Conservation (phyloP, 2,797 vertebrate genomes). For the Poecilia picta region DNA sequence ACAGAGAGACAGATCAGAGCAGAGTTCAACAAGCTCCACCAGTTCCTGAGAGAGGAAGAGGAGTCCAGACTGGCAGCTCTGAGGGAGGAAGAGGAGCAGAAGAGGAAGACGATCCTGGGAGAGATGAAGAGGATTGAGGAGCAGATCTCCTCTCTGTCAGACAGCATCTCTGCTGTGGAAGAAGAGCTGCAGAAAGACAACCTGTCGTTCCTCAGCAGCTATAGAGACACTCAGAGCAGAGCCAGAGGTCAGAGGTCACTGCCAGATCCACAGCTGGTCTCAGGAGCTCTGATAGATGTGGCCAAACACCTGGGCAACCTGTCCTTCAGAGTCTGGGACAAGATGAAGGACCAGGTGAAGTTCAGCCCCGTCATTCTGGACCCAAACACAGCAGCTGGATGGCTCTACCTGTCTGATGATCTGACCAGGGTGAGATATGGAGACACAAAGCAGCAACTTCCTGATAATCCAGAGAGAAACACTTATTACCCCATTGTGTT, state of each 20-base stretch:
- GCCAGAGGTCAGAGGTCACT: constrained; percentile 7
- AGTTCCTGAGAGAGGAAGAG: constrained; percentile 74
- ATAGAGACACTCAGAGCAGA: constrained; percentile 11
- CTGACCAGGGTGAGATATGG: not conserved
- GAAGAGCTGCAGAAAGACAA: constrained; percentile 14
- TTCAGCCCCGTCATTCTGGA: constrained; percentile 7
- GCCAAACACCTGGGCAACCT: no score
- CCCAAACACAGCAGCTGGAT: not conserved
- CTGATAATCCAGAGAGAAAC: constrained; percentile 7
- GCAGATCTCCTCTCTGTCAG: constrained; percentile 29
- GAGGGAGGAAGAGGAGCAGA: constrained; percentile 56
- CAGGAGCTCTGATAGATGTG: constrained; percentile 16
- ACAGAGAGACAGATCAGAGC: no score
- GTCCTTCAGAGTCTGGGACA: constrained; percentile 11
- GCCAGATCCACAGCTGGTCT: constrained; percentile 22
- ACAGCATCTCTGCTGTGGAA: constrained; percentile 22
- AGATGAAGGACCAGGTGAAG: constrained; percentile 1
- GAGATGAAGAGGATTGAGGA: constrained; percentile 29
- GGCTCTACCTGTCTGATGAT: constrained; percentile 2
- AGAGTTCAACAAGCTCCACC: no score
- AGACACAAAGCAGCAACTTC: not conserved
- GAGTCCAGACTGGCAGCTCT: constrained; percentile 56
- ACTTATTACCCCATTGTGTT: fast-evolving
- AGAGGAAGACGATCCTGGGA: constrained; percentile 16
- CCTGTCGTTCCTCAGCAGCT: constrained; percentile 8